Evolutionary conservation across 2,797 vertebrate genomes (phyloP).

Genomic region (Fistularia tabacaria): DNA sequence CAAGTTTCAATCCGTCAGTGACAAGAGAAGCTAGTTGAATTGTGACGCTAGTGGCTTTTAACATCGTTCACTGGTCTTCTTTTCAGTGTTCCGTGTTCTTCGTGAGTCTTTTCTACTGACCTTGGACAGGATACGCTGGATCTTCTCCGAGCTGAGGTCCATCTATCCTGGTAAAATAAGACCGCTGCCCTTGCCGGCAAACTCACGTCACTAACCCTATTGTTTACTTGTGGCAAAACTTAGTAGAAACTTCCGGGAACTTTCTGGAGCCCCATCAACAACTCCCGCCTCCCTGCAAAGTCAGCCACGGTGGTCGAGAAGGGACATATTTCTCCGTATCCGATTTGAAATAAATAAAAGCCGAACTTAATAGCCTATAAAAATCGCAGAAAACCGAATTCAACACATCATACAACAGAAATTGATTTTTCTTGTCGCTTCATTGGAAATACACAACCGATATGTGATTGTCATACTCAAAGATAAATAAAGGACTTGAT

Average conservation of each 20-base stretch:
- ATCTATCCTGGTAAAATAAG: slow-evolving; percentile 41
- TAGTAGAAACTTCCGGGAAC: slow-evolving; percentile 75
- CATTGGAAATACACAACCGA: background rate
- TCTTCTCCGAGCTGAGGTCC: slow-evolving; percentile 69
- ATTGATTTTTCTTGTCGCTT: background rate
- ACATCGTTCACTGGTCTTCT: background rate
- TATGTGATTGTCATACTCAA: slow-evolving; percentile 6
- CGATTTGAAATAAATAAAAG: background rate
- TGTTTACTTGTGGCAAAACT: background rate
- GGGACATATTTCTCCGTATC: background rate
- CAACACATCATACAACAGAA: background rate
- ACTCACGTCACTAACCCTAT: background rate
- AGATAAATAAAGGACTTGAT: slow-evolving; percentile 48
- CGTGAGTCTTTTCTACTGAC: slow-evolving; percentile 36
- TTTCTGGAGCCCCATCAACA: slow-evolving; percentile 11
- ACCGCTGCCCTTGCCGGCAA: background rate
- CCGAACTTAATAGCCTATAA: no score
- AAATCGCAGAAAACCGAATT: background rate
- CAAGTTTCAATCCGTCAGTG: slow-evolving; percentile 25
- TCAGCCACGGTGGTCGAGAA: slow-evolving; percentile 41
- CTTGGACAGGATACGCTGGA: slow-evolving; percentile 71
- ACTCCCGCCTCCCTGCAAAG: slow-evolving; percentile 3
- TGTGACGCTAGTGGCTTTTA: background rate
- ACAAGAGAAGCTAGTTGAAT: background rate
- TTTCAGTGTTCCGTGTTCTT: no score